Conservation (phyloP, 1,140 invertebrate genomes). For the Atopsyche davidsoni region DNA sequence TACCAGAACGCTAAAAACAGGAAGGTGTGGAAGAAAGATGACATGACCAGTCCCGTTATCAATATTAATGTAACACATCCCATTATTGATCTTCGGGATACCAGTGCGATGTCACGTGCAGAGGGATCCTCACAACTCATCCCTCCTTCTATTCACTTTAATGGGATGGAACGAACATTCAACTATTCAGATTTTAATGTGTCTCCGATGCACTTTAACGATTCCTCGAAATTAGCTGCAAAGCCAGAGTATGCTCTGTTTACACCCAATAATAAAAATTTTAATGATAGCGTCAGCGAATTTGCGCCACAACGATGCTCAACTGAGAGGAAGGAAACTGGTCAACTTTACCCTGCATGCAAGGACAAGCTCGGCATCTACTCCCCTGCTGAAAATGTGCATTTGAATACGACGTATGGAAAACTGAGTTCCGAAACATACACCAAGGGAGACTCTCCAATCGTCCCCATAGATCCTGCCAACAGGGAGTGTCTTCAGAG, state of each 20-base stretch:
- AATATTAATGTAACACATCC: slow-evolving; percentile 15
- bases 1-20: background rate
- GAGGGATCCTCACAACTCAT: background rate
- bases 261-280: slow-evolving; percentile 44
- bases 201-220: slow-evolving; percentile 29
- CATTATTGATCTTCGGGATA: slow-evolving; percentile 17
- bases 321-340: slow-evolving; percentile 41
- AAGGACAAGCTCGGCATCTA: slow-evolving; percentile 36
- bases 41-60: slow-evolving; percentile 1
- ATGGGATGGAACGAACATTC: background rate
- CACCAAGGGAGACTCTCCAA: slow-evolving; percentile 43
- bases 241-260: slow-evolving; percentile 42
- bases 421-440: slow-evolving; percentile 42
- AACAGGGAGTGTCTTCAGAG: slow-evolving; percentile 21
- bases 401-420: slow-evolving; percentile 11
- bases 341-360: slow-evolving; percentile 29
- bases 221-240: slow-evolving; percentile 32
- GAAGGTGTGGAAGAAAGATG: background rate
- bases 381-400: slow-evolving; percentile 33
- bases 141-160: background rate
- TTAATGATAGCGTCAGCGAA: slow-evolving; percentile 37
- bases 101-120: slow-evolving; percentile 10
- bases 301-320: slow-evolving; percentile 46
- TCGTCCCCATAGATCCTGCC: slow-evolving; percentile 30
- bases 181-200: background rate